Conservation (phyloP, 2,797 vertebrate species). For the Presbytis comata region DNA sequence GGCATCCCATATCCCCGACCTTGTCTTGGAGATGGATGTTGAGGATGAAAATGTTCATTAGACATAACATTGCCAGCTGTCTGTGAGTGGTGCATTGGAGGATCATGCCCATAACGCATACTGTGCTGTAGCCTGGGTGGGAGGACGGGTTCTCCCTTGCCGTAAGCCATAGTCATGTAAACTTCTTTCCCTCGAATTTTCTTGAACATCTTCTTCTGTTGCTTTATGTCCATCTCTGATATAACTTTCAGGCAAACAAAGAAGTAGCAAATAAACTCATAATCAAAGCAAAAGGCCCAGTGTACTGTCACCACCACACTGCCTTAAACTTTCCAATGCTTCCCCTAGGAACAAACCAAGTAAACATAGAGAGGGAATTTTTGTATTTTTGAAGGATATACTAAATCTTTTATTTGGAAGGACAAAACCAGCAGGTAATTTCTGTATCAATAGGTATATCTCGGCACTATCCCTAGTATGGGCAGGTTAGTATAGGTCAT, state of each 20-base stretch:
- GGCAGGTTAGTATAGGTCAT: neutral
- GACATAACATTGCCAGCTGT: conserved; percentile 78
- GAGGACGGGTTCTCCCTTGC: conserved; percentile 83
- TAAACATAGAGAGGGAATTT: neutral
- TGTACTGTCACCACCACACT: neutral
- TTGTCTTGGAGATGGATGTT: conserved; percentile 82
- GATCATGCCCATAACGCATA: conserved; percentile 78
- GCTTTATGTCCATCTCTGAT: conserved; percentile 89
- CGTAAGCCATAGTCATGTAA: conserved; percentile 87
- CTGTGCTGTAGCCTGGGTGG: conserved; percentile 89
- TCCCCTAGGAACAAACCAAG: conserved; percentile 12
- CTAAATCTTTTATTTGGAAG: conserved; percentile 13
- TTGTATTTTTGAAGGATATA: conserved; percentile 11
- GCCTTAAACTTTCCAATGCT: neutral
- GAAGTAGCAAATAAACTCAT: conserved; percentile 6
- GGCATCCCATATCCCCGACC: conserved; percentile 86
- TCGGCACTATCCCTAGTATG: neutral
- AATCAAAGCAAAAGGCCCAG: conserved; percentile 10
- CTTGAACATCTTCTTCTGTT: conserved; percentile 91
- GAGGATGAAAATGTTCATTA: conserved; percentile 88
- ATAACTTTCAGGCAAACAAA: conserved; percentile 67
- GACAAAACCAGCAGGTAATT: conserved; percentile 26
- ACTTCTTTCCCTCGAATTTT: conserved; percentile 92
- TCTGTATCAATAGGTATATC: neutral
- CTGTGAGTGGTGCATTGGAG: conserved; percentile 79